A percentile compares a stretch with the other conserved stretches of the same genome.
Conservation (phyloP, 2,797 vertebrate genomes). For the Tokudaia muenninki region DNA sequence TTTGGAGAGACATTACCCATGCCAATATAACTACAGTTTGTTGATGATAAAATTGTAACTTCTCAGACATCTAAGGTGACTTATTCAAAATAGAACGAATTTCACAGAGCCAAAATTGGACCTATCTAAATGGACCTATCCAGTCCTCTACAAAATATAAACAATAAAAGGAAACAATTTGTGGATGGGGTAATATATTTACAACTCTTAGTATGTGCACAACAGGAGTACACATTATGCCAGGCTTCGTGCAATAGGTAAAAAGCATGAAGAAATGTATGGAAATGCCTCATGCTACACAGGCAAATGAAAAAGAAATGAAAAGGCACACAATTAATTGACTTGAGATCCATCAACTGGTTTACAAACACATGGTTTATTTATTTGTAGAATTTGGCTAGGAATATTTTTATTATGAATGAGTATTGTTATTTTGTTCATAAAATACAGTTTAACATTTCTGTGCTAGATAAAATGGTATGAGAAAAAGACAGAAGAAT, state of each 20-base stretch:
- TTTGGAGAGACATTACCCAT: conserved; percentile 24
- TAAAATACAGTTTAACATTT: neutral
- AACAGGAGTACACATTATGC: neutral
- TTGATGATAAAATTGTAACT: neutral
- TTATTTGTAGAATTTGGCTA: neutral
- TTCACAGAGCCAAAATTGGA: neutral
- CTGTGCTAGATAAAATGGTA: neutral
- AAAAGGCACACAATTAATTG: neutral
- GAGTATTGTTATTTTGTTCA: neutral
- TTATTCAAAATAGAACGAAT: conserved; percentile 52
- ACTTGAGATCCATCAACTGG: neutral
- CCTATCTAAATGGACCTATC: neutral
- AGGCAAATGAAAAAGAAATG: neutral
- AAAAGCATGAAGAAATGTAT: neutral
- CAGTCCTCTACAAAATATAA: neutral
- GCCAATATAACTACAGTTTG: neutral
- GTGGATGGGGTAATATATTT: neutral
- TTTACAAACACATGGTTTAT: neutral
- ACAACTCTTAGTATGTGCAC: neutral
- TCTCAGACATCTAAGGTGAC: neutral
- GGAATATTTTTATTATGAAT: neutral
- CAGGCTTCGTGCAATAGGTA: neutral
- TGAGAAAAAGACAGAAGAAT: neutral
- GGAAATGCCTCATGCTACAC: neutral
- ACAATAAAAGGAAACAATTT: neutral